A percentile compares a stretch with the other conserved stretches of the same genome.
phyloP scores from a whole-genome alignment of 2,113 vertebrate species.

The Onychostoma macrolepis region DNA sequence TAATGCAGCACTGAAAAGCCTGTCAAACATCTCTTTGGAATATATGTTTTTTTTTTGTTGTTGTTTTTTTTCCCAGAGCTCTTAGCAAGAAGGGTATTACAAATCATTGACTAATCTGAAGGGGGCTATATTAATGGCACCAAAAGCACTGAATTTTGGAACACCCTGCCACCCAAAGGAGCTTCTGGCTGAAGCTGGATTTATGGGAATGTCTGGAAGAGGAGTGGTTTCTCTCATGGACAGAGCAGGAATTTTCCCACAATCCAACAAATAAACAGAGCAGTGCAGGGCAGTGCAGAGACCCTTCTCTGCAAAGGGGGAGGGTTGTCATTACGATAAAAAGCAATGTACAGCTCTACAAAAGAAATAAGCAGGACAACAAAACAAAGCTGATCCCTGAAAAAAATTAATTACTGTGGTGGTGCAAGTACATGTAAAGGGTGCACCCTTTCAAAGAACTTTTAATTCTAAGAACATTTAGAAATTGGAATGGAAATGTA shows the following conservation, averaged over 20 bases:
- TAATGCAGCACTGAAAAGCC: not conserved
- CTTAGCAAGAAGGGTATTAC: slow-evolving; percentile 8
- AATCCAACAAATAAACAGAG: slow-evolving; percentile 75
- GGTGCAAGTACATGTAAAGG: not conserved
- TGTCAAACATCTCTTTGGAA: not conserved
- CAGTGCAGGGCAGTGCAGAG: slow-evolving; percentile 56
- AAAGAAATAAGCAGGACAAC: not conserved
- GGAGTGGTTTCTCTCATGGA: slow-evolving; percentile 76
- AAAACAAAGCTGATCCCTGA: slow-evolving; percentile 31
- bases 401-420: not conserved
- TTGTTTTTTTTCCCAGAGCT: slow-evolving; percentile 1
- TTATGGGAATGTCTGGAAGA: slow-evolving; percentile 68
- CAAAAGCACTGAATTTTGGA: slow-evolving; percentile 33
- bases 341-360: not conserved
- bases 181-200: slow-evolving; percentile 58
- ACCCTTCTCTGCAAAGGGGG: slow-evolving; percentile 57
- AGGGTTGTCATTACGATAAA: slow-evolving; percentile 47
- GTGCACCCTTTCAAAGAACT: too few relatives aligned
- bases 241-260: slow-evolving; percentile 77
- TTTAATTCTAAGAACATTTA: too few relatives aligned
- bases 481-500: too few relatives aligned
- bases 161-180: slow-evolving; percentile 44
- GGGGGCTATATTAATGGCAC: slow-evolving; percentile 15
- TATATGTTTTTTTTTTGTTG: slow-evolving; percentile 40
- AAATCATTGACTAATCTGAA: not conserved